A percentile compares a stretch with the other conserved stretches of the same genome.
These are phyloP conservation scores for Chironomus striatipennis DNA, from an alignment of 1,140 invertebrate genomes.

Conservation along the genomic window DNA sequence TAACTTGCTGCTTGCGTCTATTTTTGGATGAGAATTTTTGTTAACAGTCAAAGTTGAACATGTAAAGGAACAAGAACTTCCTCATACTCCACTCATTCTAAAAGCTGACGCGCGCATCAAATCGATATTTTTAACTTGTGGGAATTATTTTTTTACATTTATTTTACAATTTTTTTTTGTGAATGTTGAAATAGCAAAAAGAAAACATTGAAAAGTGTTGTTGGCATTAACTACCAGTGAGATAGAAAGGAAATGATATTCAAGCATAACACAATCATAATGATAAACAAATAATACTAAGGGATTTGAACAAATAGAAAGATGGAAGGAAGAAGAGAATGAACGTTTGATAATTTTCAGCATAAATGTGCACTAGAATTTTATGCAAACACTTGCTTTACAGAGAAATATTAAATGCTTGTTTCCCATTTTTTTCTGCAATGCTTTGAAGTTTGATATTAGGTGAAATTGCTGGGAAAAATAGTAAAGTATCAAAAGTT, in stretches of 20 bases:
- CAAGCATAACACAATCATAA: constrained; percentile 3
- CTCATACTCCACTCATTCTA: background rate
- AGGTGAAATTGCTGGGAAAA: too few species aligned
- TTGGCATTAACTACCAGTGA: background rate
- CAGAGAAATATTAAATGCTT: background rate
- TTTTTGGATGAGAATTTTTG: background rate
- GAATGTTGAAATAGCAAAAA: background rate
- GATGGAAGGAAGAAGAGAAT: background rate
- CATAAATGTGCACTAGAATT: background rate
- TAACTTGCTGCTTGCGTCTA: too few species aligned
- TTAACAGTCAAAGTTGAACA: background rate
- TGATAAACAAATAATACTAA: constrained; percentile 9
- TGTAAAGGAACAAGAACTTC: background rate
- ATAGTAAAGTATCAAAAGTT: too few species aligned
- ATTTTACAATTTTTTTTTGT: background rate
- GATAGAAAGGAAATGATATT: background rate
- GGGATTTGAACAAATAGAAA: background rate
- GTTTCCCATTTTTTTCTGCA: background rate
- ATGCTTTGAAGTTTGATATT: too few species aligned
- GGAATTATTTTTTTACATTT: constrained; percentile 7
- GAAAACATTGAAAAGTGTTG: background rate
- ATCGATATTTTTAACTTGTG: constrained; percentile 19
- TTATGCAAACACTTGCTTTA: background rate
- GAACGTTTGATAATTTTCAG: background rate
- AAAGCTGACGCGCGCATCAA: constrained; percentile 20